Evolutionary conservation across 2,113 vertebrate genomes (phyloP).

Genomic region (Myodes glareolus): DNA sequence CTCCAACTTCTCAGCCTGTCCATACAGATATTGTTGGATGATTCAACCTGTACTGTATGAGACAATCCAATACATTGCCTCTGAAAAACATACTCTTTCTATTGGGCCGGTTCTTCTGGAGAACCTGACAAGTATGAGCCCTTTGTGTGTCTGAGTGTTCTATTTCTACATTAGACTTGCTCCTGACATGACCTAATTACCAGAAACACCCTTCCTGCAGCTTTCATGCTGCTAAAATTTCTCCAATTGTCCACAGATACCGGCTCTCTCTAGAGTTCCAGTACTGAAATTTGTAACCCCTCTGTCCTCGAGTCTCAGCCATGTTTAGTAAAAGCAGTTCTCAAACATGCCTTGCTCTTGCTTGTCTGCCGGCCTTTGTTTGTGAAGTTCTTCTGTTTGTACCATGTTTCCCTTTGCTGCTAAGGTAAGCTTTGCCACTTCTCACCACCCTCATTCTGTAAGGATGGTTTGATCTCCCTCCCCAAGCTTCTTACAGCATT

Average conservation of each 20-base stretch:
- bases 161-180: no score
- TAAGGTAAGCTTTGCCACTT: neutral
- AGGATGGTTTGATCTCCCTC: neutral
- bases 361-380: neutral
- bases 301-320: neutral
- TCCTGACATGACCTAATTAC: neutral
- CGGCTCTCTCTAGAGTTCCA: neutral
- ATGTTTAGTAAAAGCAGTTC: neutral
- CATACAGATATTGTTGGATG: no score
- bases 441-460: neutral
- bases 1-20: no score
- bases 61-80: no score
- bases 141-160: no score
- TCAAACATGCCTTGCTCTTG: neutral
- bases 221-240: neutral
- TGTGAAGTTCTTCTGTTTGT: neutral
- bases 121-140: no score
- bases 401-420: neutral
- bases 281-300: neutral
- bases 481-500: neutral
- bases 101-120: no score
- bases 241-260: neutral
- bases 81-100: no score
- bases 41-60: no score
- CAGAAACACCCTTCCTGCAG: neutral